These are phyloP conservation scores for Drosophila pruinosa DNA, from an alignment of 1,140 invertebrate genomes.

Conservation along the genomic window DNA sequence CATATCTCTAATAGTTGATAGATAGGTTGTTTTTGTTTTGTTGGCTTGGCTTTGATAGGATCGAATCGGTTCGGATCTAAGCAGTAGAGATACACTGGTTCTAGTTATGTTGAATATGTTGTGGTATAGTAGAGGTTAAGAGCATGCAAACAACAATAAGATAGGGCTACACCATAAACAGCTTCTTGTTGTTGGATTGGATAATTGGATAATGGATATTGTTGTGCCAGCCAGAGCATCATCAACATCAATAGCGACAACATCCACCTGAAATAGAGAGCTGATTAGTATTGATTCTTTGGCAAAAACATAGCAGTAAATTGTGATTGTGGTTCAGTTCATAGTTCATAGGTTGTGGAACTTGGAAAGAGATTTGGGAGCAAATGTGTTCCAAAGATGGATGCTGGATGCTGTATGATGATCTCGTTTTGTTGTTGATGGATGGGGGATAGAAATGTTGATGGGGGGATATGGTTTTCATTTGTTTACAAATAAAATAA, in stretches of 20 bases:
- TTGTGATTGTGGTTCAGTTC: background rate
- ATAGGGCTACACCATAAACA: slow-evolving; percentile 68
- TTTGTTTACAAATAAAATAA: slow-evolving; percentile 57
- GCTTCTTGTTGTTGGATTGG: slow-evolving; percentile 24
- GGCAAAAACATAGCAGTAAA: background rate
- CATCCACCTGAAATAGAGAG: slow-evolving; percentile 80
- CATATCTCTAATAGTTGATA: slow-evolving; percentile 21
- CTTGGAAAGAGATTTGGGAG: background rate
- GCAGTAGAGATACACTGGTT: slow-evolving; percentile 41
- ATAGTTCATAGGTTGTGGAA: no score
- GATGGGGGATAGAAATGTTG: slow-evolving; percentile 10
- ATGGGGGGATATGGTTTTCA: background rate
- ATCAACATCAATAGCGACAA: slow-evolving; percentile 49
- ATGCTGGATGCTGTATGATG: slow-evolving; percentile 3
- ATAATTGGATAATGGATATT: slow-evolving; percentile 18
- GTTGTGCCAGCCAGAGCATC: slow-evolving; percentile 53
- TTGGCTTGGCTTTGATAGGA: slow-evolving; percentile 7
- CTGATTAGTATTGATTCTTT: slow-evolving; percentile 78
- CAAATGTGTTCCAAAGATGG: background rate
- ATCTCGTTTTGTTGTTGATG: slow-evolving; percentile 3
- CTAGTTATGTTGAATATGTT: slow-evolving; percentile 42
- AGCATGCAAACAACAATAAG: slow-evolving; percentile 79
- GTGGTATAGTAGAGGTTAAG: slow-evolving; percentile 65
- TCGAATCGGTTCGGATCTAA: slow-evolving; percentile 16
- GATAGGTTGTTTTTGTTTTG: background rate